phyloP scores from a whole-genome alignment of 1,140 invertebrate genomes.

The Ips typographus region DNA sequence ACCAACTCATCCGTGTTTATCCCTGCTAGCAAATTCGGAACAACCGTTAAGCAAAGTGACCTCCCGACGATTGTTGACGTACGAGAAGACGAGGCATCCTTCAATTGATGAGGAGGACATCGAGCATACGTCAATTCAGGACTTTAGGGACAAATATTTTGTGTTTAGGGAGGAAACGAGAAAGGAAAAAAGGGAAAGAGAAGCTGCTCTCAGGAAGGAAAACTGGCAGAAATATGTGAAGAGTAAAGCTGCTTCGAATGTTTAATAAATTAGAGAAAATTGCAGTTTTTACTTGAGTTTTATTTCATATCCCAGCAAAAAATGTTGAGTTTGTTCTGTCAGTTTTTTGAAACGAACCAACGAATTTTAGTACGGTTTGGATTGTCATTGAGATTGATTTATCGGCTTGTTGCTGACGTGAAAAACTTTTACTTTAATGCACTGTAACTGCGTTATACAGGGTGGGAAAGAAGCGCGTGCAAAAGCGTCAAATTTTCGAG shows the following conservation, averaged over 20 bases:
- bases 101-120: constrained; percentile 42
- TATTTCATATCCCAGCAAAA: too few relatives aligned
- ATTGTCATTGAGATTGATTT: too few relatives aligned
- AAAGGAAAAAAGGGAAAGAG: constrained; percentile 54
- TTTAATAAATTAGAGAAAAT: constrained; percentile 4
- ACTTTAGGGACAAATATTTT: constrained; percentile 69
- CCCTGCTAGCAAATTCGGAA: constrained; percentile 80
- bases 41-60: constrained; percentile 78
- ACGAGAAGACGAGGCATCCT: constrained; percentile 73
- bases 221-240: constrained; percentile 41
- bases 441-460: too few relatives aligned
- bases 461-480: too few relatives aligned
- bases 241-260: constrained; percentile 1
- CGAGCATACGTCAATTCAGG: constrained; percentile 42
- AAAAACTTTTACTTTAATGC: too few relatives aligned
- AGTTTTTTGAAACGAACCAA: too few relatives aligned
- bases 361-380: too few relatives aligned
- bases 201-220: constrained; percentile 42
- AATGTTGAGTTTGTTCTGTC: too few relatives aligned
- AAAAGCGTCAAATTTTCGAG: too few relatives aligned
- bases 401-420: too few relatives aligned
- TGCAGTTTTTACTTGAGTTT: background rate
- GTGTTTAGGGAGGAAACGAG: constrained; percentile 63
- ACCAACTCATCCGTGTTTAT: constrained; percentile 77
- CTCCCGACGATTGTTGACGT: constrained; percentile 81